Evolutionary conservation across 1,140 invertebrate species (phyloP), one percentile per base, ranked within the genome.

Genomic region (Solen grandis): DNA sequence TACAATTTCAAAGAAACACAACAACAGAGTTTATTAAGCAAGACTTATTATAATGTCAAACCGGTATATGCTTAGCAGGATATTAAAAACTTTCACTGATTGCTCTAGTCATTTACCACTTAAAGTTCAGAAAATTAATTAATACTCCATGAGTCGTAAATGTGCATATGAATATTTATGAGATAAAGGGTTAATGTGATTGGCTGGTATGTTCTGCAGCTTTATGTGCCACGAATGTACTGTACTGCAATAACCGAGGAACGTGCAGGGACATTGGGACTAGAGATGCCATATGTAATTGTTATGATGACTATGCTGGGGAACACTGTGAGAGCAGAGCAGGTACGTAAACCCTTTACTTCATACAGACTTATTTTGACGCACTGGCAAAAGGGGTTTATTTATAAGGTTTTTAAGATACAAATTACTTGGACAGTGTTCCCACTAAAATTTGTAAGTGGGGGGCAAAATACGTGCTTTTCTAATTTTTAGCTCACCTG

Each of bases 171-270:
- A n/a, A n/a, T n/a, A n/a, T n/a, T n/a, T n/a, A n/a, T n/a, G n/a
- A n/a, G n/a, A n/a, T n/a, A n/a, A n/a, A n/a, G n/a, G n/a, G n/a
- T n/a, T n/a, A n/a, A n/a, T n/a, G n/a, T n/a, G n/a, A n/a, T n/a
- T n/a, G n/a, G n/a, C n/a, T n/a, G n/a, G n/a, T n/a, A n/a, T n/a
- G n/a, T n/a, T n/a, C n/a, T 50, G n/a, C n/a, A 72, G 69, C 25
- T 8, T 72, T 8, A 2, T 72, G 69, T 72, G 22, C 14, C 10
- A 35, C 5, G 13, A 35, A 72, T 25, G 52, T 54, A 35, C 1
- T 2, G 1, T 63, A 62, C 29, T 75, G 72, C 35, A 75, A 75
- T 19, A 63, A 63, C 19, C 31, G 59, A 22, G 72, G 72, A 5
- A 29, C 8, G 22, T 75, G 72, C 19, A 41, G 25, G 19, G 59